Conservation (phyloP, 2,888 invertebrate genomes). For the Bruchidius siliquastri region DNA sequence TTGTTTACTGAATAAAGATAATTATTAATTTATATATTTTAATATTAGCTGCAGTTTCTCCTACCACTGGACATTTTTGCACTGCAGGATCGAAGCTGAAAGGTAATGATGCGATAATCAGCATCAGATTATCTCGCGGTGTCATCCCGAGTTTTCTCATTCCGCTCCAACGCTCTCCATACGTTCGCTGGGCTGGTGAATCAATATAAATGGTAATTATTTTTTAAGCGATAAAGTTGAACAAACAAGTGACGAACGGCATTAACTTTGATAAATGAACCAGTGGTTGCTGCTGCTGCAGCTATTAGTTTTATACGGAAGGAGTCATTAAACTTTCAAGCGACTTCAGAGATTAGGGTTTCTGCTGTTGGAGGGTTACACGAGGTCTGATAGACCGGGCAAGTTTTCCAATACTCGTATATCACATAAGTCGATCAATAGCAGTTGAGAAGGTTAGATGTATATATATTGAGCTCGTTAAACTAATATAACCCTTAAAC, state of each 20-base stretch:
- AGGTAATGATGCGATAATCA: too few relatives aligned
- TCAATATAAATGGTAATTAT: neutral
- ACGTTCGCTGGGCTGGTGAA: neutral
- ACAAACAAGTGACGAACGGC: neutral
- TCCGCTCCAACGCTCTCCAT: neutral
- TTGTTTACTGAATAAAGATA: too few relatives aligned
- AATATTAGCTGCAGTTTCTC: too few relatives aligned
- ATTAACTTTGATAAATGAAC: neutral
- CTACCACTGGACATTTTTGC: too few relatives aligned
- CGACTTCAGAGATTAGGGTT: neutral
- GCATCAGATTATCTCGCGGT: too few relatives aligned
- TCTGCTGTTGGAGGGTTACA: neutral
- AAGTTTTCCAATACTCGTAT: too few relatives aligned
- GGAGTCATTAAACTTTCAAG: constrained; percentile 16
- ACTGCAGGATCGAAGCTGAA: too few relatives aligned
- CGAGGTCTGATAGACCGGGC: neutral
- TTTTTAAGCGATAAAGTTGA: neutral
- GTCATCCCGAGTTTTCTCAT: neutral
- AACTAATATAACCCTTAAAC: too few relatives aligned
- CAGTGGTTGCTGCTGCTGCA: neutral
- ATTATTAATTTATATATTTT: too few relatives aligned
- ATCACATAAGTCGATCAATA: too few relatives aligned
- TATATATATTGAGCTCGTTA: too few relatives aligned
- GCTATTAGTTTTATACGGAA: constrained; percentile 19
- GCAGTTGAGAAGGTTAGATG: too few relatives aligned